These are phyloP conservation scores for Crenuchus spilurus DNA, from an alignment of 2,797 vertebrate genomes.

Conservation along the genomic window DNA sequence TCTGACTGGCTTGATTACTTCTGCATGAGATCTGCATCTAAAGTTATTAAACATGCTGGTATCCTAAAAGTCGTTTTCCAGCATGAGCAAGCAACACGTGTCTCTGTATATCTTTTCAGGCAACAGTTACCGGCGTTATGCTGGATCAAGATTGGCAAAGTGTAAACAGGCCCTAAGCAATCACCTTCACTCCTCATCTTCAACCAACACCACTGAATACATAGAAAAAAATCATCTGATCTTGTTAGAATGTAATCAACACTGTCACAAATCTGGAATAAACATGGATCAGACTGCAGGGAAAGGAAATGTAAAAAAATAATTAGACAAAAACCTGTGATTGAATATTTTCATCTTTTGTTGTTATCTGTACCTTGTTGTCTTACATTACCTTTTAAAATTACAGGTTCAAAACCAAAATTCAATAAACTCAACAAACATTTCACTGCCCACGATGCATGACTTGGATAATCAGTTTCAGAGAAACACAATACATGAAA, in stretches of 20 bases:
- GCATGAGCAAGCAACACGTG: background rate
- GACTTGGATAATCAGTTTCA: conserved; percentile 54
- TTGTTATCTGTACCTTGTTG: conserved; percentile 72
- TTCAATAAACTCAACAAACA: conserved; percentile 58
- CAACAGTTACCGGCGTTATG: background rate
- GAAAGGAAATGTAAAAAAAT: conserved; percentile 54
- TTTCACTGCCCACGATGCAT: conserved; percentile 57
- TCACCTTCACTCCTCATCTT: background rate
- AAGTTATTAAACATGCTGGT: too few relatives aligned
- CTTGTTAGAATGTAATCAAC: conserved; percentile 65
- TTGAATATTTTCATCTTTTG: conserved; percentile 61
- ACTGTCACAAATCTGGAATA: conserved; percentile 69
- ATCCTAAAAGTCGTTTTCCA: background rate
- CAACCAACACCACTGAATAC: conserved; percentile 54
- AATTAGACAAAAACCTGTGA: conserved; percentile 59
- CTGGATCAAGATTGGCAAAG: background rate
- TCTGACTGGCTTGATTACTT: background rate
- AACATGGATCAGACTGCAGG: conserved; percentile 54
- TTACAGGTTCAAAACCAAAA: conserved; percentile 20
- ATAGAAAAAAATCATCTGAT: conserved; percentile 58
- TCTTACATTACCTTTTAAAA: conserved; percentile 54
- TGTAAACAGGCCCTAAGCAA: conserved; percentile 27
- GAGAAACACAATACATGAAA: conserved; percentile 70
- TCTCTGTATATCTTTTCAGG: conserved; percentile 7
- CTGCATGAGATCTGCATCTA: background rate